Evolutionary conservation across 2,888 invertebrate genomes (phyloP).

Genomic region (Phaedon cochleariae): DNA sequence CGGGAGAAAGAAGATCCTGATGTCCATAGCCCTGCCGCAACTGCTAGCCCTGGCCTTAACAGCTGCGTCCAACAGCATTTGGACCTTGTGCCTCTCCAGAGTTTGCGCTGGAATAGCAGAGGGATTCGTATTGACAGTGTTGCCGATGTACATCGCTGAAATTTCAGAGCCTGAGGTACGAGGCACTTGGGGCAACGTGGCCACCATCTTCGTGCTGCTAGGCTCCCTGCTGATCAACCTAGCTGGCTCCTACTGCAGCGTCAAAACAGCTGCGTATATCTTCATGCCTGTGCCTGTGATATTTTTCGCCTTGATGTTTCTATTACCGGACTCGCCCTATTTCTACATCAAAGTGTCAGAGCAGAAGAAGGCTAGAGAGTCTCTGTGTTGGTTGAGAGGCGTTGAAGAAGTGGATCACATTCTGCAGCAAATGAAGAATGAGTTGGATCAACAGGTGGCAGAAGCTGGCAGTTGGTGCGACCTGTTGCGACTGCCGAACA

Average conservation of each 20-base stretch:
- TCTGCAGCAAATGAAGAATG: conserved; percentile 43
- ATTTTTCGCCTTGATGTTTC: conserved; percentile 66
- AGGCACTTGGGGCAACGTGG: conserved; percentile 52
- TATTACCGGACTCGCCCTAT: conserved; percentile 68
- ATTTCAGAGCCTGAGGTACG: conserved; percentile 50
- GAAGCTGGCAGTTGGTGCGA: conserved; percentile 53
- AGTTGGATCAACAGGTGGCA: conserved; percentile 50
- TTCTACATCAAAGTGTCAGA: conserved; percentile 45
- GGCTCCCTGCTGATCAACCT: conserved; percentile 58
- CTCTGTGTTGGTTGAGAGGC: conserved; percentile 44
- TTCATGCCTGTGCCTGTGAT: conserved; percentile 68
- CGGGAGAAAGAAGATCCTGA: conserved; percentile 51
- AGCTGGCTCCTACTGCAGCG: conserved; percentile 64
- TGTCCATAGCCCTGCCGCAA: conserved; percentile 50
- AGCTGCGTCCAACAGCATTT: conserved; percentile 44
- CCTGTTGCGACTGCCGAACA: conserved; percentile 47
- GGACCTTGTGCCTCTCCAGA: conserved; percentile 51
- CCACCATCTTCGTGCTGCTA: conserved; percentile 44
- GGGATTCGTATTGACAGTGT: conserved; percentile 43
- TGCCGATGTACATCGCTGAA: conserved; percentile 54
- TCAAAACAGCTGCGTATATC: conserved; percentile 65
- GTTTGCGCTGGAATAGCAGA: conserved; percentile 49
- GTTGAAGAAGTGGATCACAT: conserved; percentile 47
- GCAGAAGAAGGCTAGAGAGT: conserved; percentile 43
- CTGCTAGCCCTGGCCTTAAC: conserved; percentile 45